Percentiles rank a stretch among this genome's conserved stretches.
Conservation (phyloP, 2,888 invertebrate species). For the Drosophila cognata region DNA sequence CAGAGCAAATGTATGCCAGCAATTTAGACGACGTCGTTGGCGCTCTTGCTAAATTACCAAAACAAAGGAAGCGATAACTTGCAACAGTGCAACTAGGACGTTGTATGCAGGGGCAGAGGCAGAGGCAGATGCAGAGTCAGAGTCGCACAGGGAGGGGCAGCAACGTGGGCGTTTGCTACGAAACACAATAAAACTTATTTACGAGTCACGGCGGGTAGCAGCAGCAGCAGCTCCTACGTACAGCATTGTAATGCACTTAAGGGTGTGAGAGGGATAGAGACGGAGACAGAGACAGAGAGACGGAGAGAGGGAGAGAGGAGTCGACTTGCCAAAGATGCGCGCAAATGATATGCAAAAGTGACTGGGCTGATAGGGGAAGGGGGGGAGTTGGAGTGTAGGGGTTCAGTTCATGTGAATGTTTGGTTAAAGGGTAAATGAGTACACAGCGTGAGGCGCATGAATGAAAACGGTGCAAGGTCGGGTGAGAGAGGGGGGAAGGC, state of each 20-base stretch:
- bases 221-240: constrained; percentile 54
- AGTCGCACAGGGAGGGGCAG: constrained; percentile 15
- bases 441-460: constrained; percentile 70
- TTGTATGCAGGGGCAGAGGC: constrained; percentile 2
- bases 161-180: constrained; percentile 57
- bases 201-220: constrained; percentile 77
- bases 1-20: constrained; percentile 75
- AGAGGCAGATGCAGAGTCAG: constrained; percentile 6
- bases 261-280: constrained; percentile 15
- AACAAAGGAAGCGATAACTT: constrained; percentile 80
- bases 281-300: not conserved
- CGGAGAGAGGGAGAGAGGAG: constrained; percentile 1
- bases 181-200: constrained; percentile 83
- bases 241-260: constrained; percentile 82
- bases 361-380: not conserved
- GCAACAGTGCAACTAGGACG: constrained; percentile 44
- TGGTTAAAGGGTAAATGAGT: constrained; percentile 80
- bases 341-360: constrained; percentile 78
- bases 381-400: not conserved
- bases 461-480: constrained; percentile 46
- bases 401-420: constrained; percentile 56
- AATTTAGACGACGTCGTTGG: constrained; percentile 79
- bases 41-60: constrained; percentile 81
- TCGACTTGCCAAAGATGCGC: constrained; percentile 67
- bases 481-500: not conserved